phyloP scores from a whole-genome alignment of 2,888 invertebrate genomes.

The Allolobophora icterica region DNA sequence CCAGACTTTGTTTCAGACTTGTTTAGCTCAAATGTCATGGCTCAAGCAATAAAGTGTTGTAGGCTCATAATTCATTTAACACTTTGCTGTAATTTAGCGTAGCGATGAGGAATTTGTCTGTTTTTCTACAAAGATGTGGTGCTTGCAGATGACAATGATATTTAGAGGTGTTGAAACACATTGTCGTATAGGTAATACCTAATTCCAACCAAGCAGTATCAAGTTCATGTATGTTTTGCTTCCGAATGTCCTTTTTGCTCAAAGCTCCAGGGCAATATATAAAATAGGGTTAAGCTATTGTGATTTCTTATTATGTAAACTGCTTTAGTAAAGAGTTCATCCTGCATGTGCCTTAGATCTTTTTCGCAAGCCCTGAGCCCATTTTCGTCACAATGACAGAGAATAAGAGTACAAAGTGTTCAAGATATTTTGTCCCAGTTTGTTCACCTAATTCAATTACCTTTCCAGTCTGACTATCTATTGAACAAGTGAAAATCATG shows the following conservation, averaged over 20 bases:
- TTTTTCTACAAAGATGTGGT: background rate
- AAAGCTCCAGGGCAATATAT: background rate
- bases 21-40: background rate
- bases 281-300: background rate
- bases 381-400: background rate
- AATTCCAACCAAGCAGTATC: background rate
- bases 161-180: background rate
- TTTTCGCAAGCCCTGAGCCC: background rate
- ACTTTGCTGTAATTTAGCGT: background rate
- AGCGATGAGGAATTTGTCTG: background rate
- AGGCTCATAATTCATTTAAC: background rate
- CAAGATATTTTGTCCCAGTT: background rate
- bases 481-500: background rate
- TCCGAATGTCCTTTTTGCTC: background rate
- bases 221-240: background rate
- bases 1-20: constrained; percentile 11
- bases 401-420: background rate
- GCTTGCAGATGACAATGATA: background rate
- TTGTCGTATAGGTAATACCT: background rate
- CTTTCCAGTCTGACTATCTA: background rate
- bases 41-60: background rate
- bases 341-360: background rate
- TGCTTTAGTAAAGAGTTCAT: background rate
- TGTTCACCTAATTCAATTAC: background rate
- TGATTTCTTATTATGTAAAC: background rate